Percentiles rank a stretch among this genome's conserved stretches.
Evolutionary conservation across 2,113 vertebrate species (phyloP).

Genomic region (Takifugu flavidus): DNA sequence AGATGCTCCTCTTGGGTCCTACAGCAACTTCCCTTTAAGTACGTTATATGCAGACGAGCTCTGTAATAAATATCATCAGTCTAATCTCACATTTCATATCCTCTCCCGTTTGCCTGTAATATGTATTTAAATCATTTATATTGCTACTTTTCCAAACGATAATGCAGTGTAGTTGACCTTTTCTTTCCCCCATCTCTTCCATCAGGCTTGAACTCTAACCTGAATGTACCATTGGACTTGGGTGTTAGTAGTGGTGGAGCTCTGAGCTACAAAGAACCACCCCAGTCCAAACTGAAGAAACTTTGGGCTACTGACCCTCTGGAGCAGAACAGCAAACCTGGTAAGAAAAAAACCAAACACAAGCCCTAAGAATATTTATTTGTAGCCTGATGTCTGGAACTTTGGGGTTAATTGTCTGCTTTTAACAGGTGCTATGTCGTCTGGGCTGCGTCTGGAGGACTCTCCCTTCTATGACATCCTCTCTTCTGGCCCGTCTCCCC

Average conservation of each 20-base stretch:
- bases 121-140: not conserved
- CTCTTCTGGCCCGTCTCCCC: conserved; percentile 89
- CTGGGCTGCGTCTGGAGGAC: conserved; percentile 97
- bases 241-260: conserved; percentile 73
- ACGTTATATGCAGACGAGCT: not conserved
- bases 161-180: not conserved
- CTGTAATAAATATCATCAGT: not conserved
- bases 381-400: not conserved
- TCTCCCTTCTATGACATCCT: conserved; percentile 94
- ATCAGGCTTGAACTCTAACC: conserved; percentile 94
- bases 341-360: conserved; percentile 52
- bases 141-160: not conserved
- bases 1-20: conserved; percentile 85
- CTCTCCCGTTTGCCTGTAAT: not conserved
- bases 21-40: conserved; percentile 95
- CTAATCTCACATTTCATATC: not conserved
- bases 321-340: conserved; percentile 99
- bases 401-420: not conserved
- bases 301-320: conserved; percentile 95
- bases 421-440: conserved; percentile 92
- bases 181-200: conserved; percentile 1
- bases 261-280: conserved; percentile 90
- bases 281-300: conserved; percentile 95
- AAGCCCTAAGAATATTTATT: not conserved
- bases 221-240: conserved; percentile 98